Percentiles rank a stretch among this genome's conserved stretches.
These are phyloP conservation scores for Tinamus major DNA, from an alignment of 2,797 vertebrate species.

Conservation along the genomic window DNA sequence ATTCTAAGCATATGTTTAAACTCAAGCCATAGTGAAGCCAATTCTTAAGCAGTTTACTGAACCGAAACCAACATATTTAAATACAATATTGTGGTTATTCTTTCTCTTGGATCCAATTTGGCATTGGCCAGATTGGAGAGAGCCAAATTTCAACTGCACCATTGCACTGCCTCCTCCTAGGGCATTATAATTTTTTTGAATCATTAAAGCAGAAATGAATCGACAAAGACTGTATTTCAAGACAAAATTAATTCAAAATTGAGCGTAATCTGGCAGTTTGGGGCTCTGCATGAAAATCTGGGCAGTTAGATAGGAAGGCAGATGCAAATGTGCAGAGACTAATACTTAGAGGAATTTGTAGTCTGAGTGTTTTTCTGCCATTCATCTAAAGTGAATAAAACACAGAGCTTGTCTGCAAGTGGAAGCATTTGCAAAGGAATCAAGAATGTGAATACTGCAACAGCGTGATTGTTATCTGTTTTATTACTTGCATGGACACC, in stretches of 20 bases:
- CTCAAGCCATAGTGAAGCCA: neutral
- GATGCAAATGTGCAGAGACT: neutral
- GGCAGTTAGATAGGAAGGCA: neutral
- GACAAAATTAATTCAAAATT: neutral
- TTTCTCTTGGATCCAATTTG: constrained; percentile 1
- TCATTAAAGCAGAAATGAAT: neutral
- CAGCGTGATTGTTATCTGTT: neutral
- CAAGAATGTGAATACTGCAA: neutral
- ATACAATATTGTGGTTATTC: neutral
- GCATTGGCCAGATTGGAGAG: neutral
- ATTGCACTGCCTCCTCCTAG: neutral
- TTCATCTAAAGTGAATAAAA: neutral
- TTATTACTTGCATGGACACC: neutral
- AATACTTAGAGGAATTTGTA: neutral
- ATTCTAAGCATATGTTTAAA: constrained; percentile 29
- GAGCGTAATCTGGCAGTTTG: neutral
- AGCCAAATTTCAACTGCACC: neutral
- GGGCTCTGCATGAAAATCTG: neutral
- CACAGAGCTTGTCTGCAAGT: neutral
- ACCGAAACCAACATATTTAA: neutral
- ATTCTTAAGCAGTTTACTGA: neutral
- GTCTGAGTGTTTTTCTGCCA: neutral
- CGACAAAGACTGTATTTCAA: neutral
- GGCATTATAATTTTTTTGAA: neutral
- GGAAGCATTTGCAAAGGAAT: neutral